Conservation (phyloP, 2,888 invertebrate species). For the Pinctada fucata region DNA sequence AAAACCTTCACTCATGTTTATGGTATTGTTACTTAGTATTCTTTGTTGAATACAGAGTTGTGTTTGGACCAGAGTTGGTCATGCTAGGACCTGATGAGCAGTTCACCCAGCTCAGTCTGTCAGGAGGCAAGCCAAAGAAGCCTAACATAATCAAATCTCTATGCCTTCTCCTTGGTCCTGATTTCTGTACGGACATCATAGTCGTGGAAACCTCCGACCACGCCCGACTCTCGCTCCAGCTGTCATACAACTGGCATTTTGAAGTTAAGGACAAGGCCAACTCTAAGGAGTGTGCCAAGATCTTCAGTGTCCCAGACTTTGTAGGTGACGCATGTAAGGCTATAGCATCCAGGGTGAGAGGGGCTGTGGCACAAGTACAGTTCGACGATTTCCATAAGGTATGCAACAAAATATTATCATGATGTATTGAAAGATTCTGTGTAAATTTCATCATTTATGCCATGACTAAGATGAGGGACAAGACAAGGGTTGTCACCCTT, state of each 20-base stretch:
- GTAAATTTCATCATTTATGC: too few relatives aligned
- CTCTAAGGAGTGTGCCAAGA: conserved; percentile 73
- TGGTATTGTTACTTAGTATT: too few relatives aligned
- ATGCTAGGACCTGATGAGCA: conserved; percentile 80
- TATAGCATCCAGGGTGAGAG: conserved; percentile 78
- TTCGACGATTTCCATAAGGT: conserved; percentile 80
- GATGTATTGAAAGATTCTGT: neutral
- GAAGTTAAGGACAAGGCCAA: conserved; percentile 69
- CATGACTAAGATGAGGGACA: too few relatives aligned
- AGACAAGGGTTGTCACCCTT: too few relatives aligned
- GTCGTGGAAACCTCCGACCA: conserved; percentile 79
- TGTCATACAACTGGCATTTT: conserved; percentile 80
- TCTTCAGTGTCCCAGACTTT: conserved; percentile 80
- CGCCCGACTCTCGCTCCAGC: conserved; percentile 78
- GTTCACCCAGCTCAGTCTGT: conserved; percentile 78
- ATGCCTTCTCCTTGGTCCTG: conserved; percentile 79
- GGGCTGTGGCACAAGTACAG: conserved; percentile 78
- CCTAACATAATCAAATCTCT: conserved; percentile 78
- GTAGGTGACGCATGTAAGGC: conserved; percentile 80
- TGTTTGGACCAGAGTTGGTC: conserved; percentile 80
- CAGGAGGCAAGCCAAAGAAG: conserved; percentile 79
- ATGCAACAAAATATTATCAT: conserved; percentile 23
- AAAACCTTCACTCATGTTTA: too few relatives aligned
- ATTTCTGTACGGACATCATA: conserved; percentile 79
- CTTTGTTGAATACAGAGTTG: conserved; percentile 70